Conservation (phyloP, 2,888 invertebrate genomes). For the Trichogramma dendrolimi region DNA sequence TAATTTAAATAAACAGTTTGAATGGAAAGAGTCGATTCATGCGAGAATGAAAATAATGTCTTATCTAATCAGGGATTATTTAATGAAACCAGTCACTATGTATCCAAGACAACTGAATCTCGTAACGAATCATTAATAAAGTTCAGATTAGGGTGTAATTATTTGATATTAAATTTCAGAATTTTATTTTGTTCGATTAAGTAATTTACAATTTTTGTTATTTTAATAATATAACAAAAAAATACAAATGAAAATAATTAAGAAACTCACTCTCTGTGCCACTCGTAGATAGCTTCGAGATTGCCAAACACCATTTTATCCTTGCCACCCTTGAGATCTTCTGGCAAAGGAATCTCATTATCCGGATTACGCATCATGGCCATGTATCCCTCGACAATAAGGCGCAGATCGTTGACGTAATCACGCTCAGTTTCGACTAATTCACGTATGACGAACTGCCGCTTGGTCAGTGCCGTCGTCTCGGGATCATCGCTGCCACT, state of each 20-base stretch:
- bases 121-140: no score
- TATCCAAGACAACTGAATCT: background rate
- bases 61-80: no score
- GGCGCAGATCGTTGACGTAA: conserved; percentile 85
- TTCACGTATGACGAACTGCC: conserved; percentile 83
- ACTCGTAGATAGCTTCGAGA: conserved; percentile 94
- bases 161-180: no score
- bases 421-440: conserved; percentile 87
- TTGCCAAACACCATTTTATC: conserved; percentile 98
- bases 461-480: conserved; percentile 59
- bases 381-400: conserved; percentile 83
- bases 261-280: conserved; percentile 90
- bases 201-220: no score
- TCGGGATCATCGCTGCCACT: conserved; percentile 33
- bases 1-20: conserved; percentile 29
- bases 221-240: background rate
- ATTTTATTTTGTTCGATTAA: no score
- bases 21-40: no score
- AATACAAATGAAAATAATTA: conserved; percentile 2
- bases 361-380: conserved; percentile 71
- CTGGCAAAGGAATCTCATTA: conserved; percentile 77
- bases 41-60: no score
- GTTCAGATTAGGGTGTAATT: no score
- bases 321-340: conserved; percentile 78
- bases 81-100: background rate